Percentiles rank a stretch among this genome's conserved stretches.
phyloP scores from a whole-genome alignment of 1,140 invertebrate genomes.

The Lanistes nyassanus region DNA sequence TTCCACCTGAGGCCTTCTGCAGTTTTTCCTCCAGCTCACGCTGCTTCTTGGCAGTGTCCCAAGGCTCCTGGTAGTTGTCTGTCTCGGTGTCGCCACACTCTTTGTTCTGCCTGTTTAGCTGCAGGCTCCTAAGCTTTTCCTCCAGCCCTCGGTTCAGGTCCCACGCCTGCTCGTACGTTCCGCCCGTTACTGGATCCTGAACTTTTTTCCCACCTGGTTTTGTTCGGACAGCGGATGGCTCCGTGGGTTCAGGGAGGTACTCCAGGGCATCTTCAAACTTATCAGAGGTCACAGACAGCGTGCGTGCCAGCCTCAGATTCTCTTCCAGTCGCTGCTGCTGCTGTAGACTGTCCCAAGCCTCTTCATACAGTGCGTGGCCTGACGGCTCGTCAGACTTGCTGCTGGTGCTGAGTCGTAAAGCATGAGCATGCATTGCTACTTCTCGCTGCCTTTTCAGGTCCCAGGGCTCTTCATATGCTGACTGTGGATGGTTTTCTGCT shows the following conservation, averaged over 20 bases:
- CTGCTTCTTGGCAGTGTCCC: slow-evolving; percentile 47
- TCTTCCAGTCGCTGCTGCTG: slow-evolving; percentile 22
- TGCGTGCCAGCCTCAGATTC: slow-evolving; percentile 11
- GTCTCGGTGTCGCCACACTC: not conserved
- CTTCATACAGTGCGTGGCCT: slow-evolving; percentile 27
- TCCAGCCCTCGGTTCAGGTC: slow-evolving; percentile 30
- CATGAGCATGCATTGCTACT: too few relatives aligned
- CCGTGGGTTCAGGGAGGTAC: slow-evolving; percentile 11
- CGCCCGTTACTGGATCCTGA: slow-evolving; percentile 11
- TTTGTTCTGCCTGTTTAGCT: not conserved
- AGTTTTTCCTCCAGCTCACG: slow-evolving; percentile 45
- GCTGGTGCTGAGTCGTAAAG: too few relatives aligned
- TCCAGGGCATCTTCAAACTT: slow-evolving; percentile 24
- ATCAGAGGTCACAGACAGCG: slow-evolving; percentile 21
- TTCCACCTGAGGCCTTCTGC: slow-evolving; percentile 29
- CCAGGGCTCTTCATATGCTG: slow-evolving; percentile 43
- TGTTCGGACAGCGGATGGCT: not conserved
- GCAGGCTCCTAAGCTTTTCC: slow-evolving; percentile 12
- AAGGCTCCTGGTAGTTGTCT: slow-evolving; percentile 49
- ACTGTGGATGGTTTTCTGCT: too few relatives aligned
- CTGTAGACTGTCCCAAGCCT: slow-evolving; percentile 25
- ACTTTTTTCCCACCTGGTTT: slow-evolving; percentile 5
- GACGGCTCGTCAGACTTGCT: too few relatives aligned
- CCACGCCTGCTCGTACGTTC: slow-evolving; percentile 45
- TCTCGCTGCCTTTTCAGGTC: slow-evolving; percentile 29